Evolutionary conservation across 2,113 vertebrate genomes (phyloP), one percentile per base, ranked within the genome.

Genomic region (Pristiophorus japonicus): DNA sequence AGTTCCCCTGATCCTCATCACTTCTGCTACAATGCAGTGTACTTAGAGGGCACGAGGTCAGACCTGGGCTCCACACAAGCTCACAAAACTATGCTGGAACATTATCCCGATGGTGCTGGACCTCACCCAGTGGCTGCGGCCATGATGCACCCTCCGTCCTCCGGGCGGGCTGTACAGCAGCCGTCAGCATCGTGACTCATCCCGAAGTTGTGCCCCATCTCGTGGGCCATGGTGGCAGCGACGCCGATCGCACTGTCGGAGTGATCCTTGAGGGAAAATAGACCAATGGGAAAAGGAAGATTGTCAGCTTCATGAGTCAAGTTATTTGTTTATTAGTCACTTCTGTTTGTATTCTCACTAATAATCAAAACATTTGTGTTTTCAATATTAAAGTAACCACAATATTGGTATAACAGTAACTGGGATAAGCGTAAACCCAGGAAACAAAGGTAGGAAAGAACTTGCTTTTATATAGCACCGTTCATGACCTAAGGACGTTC

Each of bases 141-240:
- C 99, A 99, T 99, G 97, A 99, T 99, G 96, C 99, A 99, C 22
- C 99, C 99, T 14, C 99, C 99, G 0, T 99, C 98, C 0, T 98
- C 98, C 0, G 98, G 97, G 2, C 96, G 97, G 4, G 98, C 98
- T 0, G 96, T 97, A 95, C 99, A 99, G 97, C 99, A 99, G 93
- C 98, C 97, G 0, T 96, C 70, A 51, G 97, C 97, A 95, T 99
- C 99, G 0, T 99, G 99, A 96, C 97, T 99, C 99, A 99, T 99
- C 12, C 99, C 99, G 63, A 99, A 99, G 96, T 99, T 99, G 97
- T 99, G 99, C 51, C 99, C 99, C 97, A 99, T 98, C 97, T 99
- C 99, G 0, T 99, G 99, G 47, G 99, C 99, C 97, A 99, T 97
- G 27, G 99, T 99, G 96, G 99, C 98, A 62, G 99, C 99, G 34